phyloP scores from a whole-genome alignment of 2,113 vertebrate genomes.

The Meles meles region DNA sequence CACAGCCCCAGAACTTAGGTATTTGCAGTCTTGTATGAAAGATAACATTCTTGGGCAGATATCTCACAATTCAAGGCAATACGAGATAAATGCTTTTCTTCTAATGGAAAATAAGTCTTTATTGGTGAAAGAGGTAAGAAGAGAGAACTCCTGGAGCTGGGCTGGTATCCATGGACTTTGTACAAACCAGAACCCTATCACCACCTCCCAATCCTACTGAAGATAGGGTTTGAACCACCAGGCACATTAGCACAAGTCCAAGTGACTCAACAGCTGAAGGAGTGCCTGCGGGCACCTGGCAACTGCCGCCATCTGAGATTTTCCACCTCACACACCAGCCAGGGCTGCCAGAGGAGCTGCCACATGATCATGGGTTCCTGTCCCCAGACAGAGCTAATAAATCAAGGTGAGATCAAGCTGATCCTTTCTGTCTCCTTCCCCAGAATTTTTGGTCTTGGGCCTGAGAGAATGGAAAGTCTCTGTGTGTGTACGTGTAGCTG shows the following conservation, averaged over 20 bases:
- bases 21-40: background rate
- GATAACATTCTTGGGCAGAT: background rate
- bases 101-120: background rate
- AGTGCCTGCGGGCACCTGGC: background rate
- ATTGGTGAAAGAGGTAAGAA: background rate
- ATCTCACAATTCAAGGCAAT: constrained; percentile 6
- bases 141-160: background rate
- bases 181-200: background rate
- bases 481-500: background rate
- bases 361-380: background rate
- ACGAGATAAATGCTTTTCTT: background rate
- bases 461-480: background rate
- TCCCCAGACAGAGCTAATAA: background rate
- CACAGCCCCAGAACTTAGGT: background rate
- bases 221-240: background rate
- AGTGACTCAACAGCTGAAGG: background rate
- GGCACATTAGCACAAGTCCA: background rate
- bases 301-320: background rate
- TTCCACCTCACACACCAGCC: background rate
- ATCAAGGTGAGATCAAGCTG: background rate
- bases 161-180: background rate
- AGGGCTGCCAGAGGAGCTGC: background rate
- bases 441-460: background rate
- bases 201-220: background rate
- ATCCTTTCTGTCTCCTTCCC: background rate